phyloP scores from a whole-genome alignment of 1,140 invertebrate genomes.

The Drosophila dunni region DNA sequence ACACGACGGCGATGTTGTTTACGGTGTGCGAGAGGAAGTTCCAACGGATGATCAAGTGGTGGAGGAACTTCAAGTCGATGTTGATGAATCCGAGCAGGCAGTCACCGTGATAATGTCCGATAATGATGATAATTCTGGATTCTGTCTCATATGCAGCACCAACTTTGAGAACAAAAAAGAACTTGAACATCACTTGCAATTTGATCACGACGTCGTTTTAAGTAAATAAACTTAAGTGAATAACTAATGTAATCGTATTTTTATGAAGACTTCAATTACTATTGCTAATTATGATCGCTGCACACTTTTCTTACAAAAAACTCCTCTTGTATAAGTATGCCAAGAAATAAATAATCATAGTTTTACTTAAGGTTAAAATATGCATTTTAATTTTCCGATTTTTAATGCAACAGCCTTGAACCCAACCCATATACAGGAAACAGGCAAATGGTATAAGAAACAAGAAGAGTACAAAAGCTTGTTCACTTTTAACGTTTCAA shows the following conservation, averaged over 20 bases:
- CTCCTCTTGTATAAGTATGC: slow-evolving; percentile 9
- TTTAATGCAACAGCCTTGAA: background rate
- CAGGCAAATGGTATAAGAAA: background rate
- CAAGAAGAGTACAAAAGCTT: background rate
- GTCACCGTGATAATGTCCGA: slow-evolving; percentile 73
- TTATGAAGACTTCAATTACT: background rate
- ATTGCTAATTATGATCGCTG: background rate
- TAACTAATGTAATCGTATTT: background rate
- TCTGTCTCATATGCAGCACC: slow-evolving; percentile 72
- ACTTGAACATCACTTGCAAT: slow-evolving; percentile 72
- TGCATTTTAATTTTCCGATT: background rate
- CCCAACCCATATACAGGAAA: slow-evolving; percentile 8
- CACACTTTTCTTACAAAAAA: slow-evolving; percentile 13
- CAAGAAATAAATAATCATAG: slow-evolving; percentile 27
- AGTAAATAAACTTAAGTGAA: slow-evolving; percentile 31
- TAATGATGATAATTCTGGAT: slow-evolving; percentile 63
- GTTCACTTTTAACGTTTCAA: slow-evolving; percentile 60
- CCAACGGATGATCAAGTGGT: slow-evolving; percentile 70
- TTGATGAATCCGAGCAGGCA: slow-evolving; percentile 73
- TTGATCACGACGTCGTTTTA: slow-evolving; percentile 76
- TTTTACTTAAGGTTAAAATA: slow-evolving; percentile 1
- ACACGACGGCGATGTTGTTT: slow-evolving; percentile 69
- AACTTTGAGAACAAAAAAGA: slow-evolving; percentile 75
- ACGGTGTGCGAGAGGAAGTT: slow-evolving; percentile 62
- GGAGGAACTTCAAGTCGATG: slow-evolving; percentile 71